Percentiles rank a stretch among this genome's conserved stretches.
Conservation (phyloP, 2,797 vertebrate species). For the Garrulus glandarius region DNA sequence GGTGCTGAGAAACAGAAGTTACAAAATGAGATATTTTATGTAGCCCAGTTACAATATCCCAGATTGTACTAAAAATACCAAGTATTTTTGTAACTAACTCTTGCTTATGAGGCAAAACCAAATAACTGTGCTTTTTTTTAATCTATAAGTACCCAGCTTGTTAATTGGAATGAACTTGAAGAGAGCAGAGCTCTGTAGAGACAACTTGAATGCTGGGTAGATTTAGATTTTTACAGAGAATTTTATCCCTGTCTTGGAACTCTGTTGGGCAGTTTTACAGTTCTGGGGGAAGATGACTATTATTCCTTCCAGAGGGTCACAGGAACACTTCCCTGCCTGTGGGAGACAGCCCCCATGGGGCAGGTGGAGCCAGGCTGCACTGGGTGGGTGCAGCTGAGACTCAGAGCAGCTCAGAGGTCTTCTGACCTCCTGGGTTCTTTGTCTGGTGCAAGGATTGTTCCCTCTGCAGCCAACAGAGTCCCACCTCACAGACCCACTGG, state of each 20-base stretch:
- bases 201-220: neutral
- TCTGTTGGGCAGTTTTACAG: neutral
- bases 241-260: neutral
- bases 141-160: neutral
- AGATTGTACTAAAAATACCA: slow-evolving; percentile 26
- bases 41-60: neutral
- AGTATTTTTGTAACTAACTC: slow-evolving; percentile 19
- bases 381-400: neutral
- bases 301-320: neutral
- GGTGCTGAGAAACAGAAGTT: neutral
- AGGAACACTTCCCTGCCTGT: neutral
- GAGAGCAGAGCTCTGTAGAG: neutral
- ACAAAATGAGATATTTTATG: neutral
- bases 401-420: neutral
- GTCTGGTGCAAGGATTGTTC: neutral
- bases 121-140: neutral
- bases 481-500: rapidly evolving
- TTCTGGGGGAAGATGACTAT: neutral
- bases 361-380: rapidly evolving
- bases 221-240: neutral
- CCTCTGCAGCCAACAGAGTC: rapidly evolving
- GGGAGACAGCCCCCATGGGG: neutral
- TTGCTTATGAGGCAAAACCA: slow-evolving; percentile 39
- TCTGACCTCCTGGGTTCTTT: neutral
- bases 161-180: neutral